Evolutionary conservation across 2,113 vertebrate genomes (phyloP), one percentile per base, ranked within the genome.

Genomic region (Xenopus laevis): DNA sequence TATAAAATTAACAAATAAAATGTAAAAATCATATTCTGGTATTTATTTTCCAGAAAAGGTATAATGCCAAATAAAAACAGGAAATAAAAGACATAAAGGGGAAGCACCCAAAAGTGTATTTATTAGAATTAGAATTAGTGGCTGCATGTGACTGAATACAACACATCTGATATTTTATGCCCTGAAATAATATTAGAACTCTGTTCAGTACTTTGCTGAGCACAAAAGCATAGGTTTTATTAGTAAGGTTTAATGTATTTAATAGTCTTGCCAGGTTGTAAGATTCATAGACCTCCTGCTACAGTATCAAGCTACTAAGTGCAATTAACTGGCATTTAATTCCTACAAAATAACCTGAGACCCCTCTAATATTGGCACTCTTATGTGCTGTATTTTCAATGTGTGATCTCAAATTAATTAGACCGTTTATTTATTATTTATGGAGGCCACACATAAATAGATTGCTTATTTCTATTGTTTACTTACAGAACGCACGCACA

Each of bases 301-400:
- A 67, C 46, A 50, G 18, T 52, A 47, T 45, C 40, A 67, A 50
- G 4, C n/a, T 47, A 67, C 45, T 67, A n/a, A 60, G 58, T 23
- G 58, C 10, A 10, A 27, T 60, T 60, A 1, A 13, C 58, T 23
- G 20, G 20, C 21, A 60, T 13, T 60, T 60, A 55, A 55, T 60
- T 60, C 18, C 18, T 23, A 3, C 7, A 60, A 23, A 60, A 23
- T 27, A 60, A 60, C 21, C 58, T 27, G 21, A 21, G 9, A 21
- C 21, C 20, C 58, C 58, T 7, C 10, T 60, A 60, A 23, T 60
- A 60, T 23, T 23, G 18, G 10, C 58, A 60, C 58, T 60, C 10
- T 8, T 23, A 60, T 27, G 27, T 21, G 4, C 53, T 55, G 21
- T 13, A 23, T 23, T 27, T 60, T 27, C 8, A 11, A 23, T 60